Conservation (phyloP, 2,113 vertebrate genomes). For the Pelmatolapia mariae region DNA sequence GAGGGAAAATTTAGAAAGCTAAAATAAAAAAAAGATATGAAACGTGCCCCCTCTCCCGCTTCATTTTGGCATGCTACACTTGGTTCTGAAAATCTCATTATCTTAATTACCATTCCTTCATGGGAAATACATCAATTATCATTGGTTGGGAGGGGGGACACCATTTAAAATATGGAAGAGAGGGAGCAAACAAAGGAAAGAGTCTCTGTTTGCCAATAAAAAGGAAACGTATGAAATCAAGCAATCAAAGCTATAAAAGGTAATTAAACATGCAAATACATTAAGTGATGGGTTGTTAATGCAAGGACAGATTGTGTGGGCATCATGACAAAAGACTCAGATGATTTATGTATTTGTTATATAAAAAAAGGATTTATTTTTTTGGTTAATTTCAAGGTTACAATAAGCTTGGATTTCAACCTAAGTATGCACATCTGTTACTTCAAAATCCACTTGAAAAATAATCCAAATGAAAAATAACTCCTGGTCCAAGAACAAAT, state of each 20-base stretch:
- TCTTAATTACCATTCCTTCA: conserved; percentile 54
- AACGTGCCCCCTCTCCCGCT: neutral
- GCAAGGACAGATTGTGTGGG: neutral
- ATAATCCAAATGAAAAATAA: neutral
- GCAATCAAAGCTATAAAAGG: neutral
- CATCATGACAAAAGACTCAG: neutral
- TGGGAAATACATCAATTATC: conserved; percentile 56
- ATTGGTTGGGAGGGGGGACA: neutral
- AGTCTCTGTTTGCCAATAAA: conserved; percentile 8
- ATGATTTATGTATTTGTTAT: neutral
- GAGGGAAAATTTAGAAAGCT: neutral
- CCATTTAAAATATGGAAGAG: conserved; percentile 6
- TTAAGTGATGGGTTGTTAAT: neutral
- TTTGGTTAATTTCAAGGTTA: neutral
- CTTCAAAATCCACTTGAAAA: neutral
- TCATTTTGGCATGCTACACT: conserved; percentile 28
- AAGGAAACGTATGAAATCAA: neutral
- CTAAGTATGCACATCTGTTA: neutral
- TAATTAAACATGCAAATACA: conserved; percentile 17
- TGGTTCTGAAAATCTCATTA: conserved; percentile 58
- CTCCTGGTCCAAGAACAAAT: neutral
- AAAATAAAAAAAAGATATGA: conserved; percentile 12
- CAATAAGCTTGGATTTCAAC: neutral
- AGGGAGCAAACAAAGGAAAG: conserved; percentile 7
- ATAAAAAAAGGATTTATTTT: accelerated